Evolutionary conservation across 2,888 invertebrate genomes (phyloP).

Genomic region (Aelia acuminata): DNA sequence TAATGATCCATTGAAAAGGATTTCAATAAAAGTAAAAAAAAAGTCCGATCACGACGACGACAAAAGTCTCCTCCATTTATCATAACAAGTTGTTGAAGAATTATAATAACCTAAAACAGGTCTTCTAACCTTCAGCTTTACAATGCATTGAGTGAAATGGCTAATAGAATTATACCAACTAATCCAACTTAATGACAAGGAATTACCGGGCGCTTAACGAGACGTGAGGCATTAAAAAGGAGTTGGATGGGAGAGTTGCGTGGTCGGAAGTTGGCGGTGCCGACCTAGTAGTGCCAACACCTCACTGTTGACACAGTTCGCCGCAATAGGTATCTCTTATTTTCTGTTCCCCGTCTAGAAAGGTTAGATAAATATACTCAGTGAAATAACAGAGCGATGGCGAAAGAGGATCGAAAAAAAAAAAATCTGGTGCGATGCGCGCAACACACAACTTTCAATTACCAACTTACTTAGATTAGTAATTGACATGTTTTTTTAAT

Average conservation of each 20-base stretch:
- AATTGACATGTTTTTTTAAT: too few species aligned
- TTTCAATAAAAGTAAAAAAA: too few species aligned
- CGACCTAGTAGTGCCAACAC: not conserved
- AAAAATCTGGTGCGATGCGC: too few species aligned
- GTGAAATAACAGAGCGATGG: not conserved
- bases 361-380: not conserved
- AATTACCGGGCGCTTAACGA: not conserved
- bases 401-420: not conserved
- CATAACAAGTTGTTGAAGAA: too few species aligned
- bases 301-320: not conserved
- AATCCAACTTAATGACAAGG: not conserved
- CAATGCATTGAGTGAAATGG: not conserved
- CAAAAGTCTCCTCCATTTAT: too few species aligned
- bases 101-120: too few species aligned
- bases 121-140: too few species aligned
- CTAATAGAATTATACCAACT: not conserved
- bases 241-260: not conserved
- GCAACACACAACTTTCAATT: too few species aligned
- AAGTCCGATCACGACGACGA: too few species aligned
- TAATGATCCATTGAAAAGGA: too few species aligned
- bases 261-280: not conserved
- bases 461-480: too few species aligned
- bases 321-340: not conserved
- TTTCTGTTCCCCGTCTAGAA: not conserved
- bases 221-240: not conserved